Conservation (phyloP, 2,888 invertebrate species). For the Lacanobia oleracea region DNA sequence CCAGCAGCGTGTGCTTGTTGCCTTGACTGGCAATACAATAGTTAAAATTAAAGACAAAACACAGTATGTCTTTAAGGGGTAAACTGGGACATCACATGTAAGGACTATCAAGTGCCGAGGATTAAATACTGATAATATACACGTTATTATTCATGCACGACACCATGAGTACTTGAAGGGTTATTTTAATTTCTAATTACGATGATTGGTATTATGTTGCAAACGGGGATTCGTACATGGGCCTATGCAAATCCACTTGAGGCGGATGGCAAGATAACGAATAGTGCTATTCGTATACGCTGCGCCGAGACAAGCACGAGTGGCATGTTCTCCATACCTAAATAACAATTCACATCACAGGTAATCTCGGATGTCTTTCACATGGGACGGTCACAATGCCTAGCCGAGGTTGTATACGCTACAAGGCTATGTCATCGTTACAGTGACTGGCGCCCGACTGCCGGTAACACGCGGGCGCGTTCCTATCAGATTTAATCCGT, state of each 20-base stretch:
- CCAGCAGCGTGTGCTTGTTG: neutral
- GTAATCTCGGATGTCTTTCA: conserved; percentile 12
- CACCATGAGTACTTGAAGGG: conserved; percentile 12
- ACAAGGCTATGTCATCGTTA: conserved; percentile 1
- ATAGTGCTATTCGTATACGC: neutral
- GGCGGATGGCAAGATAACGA: conserved; percentile 12
- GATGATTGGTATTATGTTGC: conserved; percentile 2
- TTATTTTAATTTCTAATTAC: conserved; percentile 54
- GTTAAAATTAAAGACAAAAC: too few species aligned
- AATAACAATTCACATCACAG: conserved; percentile 22
- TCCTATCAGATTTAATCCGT: conserved; percentile 4
- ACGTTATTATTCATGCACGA: conserved; percentile 31
- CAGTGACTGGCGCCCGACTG: conserved; percentile 11
- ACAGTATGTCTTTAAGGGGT: neutral
- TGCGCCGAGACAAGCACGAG: conserved; percentile 23
- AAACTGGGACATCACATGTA: neutral
- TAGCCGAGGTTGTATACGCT: conserved; percentile 7
- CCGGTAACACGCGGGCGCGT: neutral
- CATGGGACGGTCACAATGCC: conserved; percentile 6
- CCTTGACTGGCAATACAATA: too few species aligned
- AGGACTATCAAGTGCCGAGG: conserved; percentile 9
- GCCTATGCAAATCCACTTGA: conserved; percentile 30
- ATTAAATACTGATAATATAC: conserved; percentile 23
- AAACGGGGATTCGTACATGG: conserved; percentile 33
- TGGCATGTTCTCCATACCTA: conserved; percentile 29